Evolutionary conservation across 1,140 invertebrate species (phyloP).

Genomic region (Drosophila albomicans): DNA sequence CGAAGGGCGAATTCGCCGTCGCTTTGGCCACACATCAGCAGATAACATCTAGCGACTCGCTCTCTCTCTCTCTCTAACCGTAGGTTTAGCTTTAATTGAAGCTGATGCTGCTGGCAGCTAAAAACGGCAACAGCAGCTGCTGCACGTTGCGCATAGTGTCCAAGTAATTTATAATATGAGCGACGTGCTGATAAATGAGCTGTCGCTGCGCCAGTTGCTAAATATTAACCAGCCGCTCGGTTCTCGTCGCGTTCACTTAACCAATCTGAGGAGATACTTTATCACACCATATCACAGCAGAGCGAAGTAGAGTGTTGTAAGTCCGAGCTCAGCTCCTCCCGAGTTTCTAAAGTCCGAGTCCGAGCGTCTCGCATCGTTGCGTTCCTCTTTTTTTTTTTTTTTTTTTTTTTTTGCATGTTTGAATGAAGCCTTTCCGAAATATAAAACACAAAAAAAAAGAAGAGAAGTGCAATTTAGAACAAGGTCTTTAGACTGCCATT

Average conservation of each 20-base stretch:
- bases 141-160: constrained; percentile 48
- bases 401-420: too few relatives aligned
- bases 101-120: too few relatives aligned
- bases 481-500: constrained; percentile 59
- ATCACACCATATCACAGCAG: too few relatives aligned
- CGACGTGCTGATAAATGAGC: constrained; percentile 55
- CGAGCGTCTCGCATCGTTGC: constrained; percentile 7
- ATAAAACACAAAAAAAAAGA: too few relatives aligned
- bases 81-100: not conserved
- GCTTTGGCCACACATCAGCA: constrained; percentile 14
- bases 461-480: constrained; percentile 45
- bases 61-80: too few relatives aligned
- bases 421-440: too few relatives aligned
- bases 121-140: constrained; percentile 37
- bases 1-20: constrained; percentile 42
- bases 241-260: constrained; percentile 22
- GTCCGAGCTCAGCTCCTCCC: not conserved
- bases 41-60: constrained; percentile 20
- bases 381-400: not conserved
- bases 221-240: constrained; percentile 45
- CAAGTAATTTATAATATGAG: constrained; percentile 55
- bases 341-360: not conserved
- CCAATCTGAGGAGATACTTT: constrained; percentile 10
- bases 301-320: not conserved
- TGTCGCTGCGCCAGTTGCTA: constrained; percentile 50